phyloP scores from a whole-genome alignment of 2,797 vertebrate genomes.

The Danio aesculapii region DNA sequence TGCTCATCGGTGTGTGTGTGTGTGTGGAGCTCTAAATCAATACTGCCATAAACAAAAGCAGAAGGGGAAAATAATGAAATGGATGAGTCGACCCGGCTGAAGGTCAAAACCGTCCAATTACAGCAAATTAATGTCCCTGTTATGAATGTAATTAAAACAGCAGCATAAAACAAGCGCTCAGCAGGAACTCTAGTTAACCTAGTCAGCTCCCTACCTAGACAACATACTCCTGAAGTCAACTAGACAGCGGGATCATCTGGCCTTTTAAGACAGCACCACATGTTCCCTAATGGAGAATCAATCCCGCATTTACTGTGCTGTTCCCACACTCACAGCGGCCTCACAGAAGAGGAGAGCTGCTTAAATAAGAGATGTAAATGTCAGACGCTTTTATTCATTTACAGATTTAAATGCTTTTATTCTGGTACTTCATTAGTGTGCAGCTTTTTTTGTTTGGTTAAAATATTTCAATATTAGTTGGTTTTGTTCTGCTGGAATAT shows the following conservation, averaged over 20 bases:
- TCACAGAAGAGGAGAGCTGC: no score
- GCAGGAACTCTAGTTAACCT: not conserved
- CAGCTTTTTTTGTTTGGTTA: no score
- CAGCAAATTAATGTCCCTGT: constrained; percentile 51
- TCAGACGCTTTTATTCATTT: fast-evolving
- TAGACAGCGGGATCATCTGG: not conserved
- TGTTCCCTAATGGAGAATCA: not conserved
- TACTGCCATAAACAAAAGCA: constrained; percentile 49
- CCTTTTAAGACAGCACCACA: constrained; percentile 1
- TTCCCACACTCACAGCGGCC: no score
- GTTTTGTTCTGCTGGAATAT: not conserved
- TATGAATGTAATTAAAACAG: constrained; percentile 53
- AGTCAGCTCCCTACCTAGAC: constrained; percentile 8
- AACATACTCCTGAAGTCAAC: not conserved
- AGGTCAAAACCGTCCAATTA: constrained; percentile 55
- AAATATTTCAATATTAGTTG: fast-evolving
- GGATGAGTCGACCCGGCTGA: constrained; percentile 45
- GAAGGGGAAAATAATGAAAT: constrained; percentile 14
- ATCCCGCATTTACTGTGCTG: not conserved
- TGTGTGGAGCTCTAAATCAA: constrained; percentile 38
- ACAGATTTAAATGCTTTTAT: not conserved
- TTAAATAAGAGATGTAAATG: not conserved
- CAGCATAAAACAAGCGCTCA: constrained; percentile 19
- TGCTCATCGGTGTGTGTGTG: constrained; percentile 2
- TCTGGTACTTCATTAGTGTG: no score